Evolutionary conservation across 2,113 vertebrate genomes (phyloP).

Genomic region (Tylochromis polylepis): DNA sequence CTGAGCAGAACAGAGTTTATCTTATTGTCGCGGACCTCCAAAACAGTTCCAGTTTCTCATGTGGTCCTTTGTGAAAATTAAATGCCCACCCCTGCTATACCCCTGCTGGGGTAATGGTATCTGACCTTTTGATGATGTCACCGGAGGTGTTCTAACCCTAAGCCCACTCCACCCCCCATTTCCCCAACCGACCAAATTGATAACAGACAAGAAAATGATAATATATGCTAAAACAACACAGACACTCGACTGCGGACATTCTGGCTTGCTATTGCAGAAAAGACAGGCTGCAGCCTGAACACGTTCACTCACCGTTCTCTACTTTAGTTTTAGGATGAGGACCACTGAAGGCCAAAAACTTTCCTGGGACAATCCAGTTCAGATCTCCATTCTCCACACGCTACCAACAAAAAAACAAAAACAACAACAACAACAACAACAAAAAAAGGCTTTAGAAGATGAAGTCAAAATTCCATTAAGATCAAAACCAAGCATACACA

Average conservation of each 20-base stretch:
- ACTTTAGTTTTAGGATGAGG: slow-evolving; percentile 95
- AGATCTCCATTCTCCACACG: slow-evolving; percentile 97
- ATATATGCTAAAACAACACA: background rate
- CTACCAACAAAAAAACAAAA: slow-evolving; percentile 58
- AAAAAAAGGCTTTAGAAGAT: background rate
- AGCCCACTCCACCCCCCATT: background rate
- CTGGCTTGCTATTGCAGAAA: background rate
- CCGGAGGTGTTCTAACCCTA: background rate
- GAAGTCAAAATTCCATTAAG: background rate
- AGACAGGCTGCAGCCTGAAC: background rate
- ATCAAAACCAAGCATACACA: background rate
- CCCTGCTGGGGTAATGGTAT: background rate
- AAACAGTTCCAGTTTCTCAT: too few species aligned
- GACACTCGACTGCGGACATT: background rate
- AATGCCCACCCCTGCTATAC: background rate
- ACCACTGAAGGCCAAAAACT: slow-evolving; percentile 95
- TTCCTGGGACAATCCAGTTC: slow-evolving; percentile 95
- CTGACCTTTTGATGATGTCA: background rate
- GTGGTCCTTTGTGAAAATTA: accelerated
- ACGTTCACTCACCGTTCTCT: slow-evolving; percentile 85
- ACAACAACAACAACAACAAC: background rate
- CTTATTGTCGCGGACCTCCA: too few species aligned
- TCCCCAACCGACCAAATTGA: background rate
- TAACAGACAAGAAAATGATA: background rate
- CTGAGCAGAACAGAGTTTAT: background rate